Conservation (phyloP, 2,113 vertebrate genomes). For the Calyptommatus sinebrachiatus region DNA sequence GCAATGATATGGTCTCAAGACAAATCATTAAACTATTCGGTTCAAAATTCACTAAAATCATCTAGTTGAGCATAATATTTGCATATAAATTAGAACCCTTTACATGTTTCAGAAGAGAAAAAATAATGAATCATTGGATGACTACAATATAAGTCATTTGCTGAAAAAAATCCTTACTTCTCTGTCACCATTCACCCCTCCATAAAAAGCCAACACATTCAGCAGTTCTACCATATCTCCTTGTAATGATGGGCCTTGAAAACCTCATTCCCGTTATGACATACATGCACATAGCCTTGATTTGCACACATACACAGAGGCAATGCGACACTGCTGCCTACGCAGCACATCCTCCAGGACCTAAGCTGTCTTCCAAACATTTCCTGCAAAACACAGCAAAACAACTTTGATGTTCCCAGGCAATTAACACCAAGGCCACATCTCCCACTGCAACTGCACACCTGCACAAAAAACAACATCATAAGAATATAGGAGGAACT, state of each 20-base stretch:
- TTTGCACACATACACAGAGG: background rate
- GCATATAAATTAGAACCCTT: too few species aligned
- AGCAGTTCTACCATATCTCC: background rate
- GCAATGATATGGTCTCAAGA: too few species aligned
- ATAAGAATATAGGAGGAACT: too few species aligned
- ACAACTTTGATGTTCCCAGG: background rate
- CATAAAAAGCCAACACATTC: background rate
- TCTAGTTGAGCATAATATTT: too few species aligned
- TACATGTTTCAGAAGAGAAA: background rate
- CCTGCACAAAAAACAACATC: background rate
- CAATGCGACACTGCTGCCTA: conserved; percentile 6
- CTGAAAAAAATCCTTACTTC: background rate
- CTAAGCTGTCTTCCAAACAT: background rate
- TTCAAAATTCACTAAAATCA: too few species aligned
- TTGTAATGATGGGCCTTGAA: background rate
- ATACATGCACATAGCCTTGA: background rate
- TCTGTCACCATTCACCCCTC: background rate
- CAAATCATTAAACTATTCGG: too few species aligned
- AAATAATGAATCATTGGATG: background rate
- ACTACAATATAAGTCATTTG: background rate
- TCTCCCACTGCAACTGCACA: background rate
- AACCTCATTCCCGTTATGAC: background rate
- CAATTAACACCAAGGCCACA: background rate
- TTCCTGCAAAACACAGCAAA: background rate
- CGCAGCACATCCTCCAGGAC: background rate